phyloP scores from a whole-genome alignment of 2,888 invertebrate species.

The Lithodes maja region DNA sequence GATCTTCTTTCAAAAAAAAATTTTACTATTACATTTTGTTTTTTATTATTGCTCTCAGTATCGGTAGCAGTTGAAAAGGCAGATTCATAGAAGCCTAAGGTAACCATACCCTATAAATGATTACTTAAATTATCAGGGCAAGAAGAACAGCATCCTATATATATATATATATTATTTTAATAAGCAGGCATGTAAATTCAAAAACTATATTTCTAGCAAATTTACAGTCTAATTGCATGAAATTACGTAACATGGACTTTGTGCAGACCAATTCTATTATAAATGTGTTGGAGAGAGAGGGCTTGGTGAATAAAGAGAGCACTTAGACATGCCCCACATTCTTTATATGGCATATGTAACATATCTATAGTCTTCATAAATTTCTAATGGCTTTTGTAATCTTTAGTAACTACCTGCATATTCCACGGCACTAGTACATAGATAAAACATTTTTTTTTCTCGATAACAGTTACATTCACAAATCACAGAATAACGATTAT shows the following conservation, averaged over 20 bases:
- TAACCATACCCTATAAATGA: too few species aligned
- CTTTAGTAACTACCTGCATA: conserved; percentile 57
- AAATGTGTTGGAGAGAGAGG: conserved; percentile 35
- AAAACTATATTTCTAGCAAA: conserved; percentile 31
- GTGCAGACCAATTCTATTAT: conserved; percentile 23
- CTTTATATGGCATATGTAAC: conserved; percentile 7
- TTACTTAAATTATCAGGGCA: background rate
- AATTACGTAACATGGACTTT: conserved; percentile 35
- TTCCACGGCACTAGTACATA: conserved; percentile 62
- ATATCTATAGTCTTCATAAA: conserved; percentile 45
- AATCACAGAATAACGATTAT: conserved; percentile 66
- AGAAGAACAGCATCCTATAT: background rate
- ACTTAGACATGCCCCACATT: background rate
- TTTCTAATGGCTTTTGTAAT: conserved; percentile 40
- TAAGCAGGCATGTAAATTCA: conserved; percentile 39
- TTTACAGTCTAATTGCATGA: conserved; percentile 39
- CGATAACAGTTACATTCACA: conserved; percentile 59
- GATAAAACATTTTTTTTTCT: conserved; percentile 48
- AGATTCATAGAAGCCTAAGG: too few species aligned
- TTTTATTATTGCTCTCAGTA: too few species aligned
- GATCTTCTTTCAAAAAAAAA: too few species aligned
- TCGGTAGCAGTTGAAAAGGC: too few species aligned
- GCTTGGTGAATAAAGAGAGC: background rate
- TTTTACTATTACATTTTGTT: too few species aligned
- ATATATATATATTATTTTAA: conserved; percentile 42